Base-by-base conservation (phyloP, 2,888 invertebrate genomes). In the Pyrrhosoma nymphula region DNA sequence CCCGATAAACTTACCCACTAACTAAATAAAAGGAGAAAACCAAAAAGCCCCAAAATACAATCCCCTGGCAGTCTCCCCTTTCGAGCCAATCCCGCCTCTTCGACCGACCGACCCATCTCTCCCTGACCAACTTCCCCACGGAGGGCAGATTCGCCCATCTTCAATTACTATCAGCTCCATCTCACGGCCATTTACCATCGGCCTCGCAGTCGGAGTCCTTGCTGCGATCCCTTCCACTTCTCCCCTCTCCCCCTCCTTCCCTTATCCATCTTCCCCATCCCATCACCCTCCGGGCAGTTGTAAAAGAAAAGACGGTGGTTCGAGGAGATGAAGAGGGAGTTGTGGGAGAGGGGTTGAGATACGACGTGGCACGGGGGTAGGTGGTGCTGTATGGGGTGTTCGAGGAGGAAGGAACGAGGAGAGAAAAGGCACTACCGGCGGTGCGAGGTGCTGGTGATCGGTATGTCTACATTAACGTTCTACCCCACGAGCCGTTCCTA, bases 141-240 rank as follows among this genome's bases (percentile, higher is more conserved):
- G 23, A 2, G 23, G 47, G 26, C 89, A 55, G 89, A 82, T 82
- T 60, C 56, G 39, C 91, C 91, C 91, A 91, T 91, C 91, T 91
- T 91, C 91, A 91, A 91, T 91, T 91, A 91, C 91, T 91, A 91
- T 91, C 91, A 63, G 91, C 91, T 39, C 63, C 91, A 91, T 91
- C 91, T 63, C 91, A 91, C 91, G 60, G 60, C 91, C 91, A 91
- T 91, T 91, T 91, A 91, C 91, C 91, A 69, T 91, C 91, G 91
- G 63, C 63, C 20, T 91, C 91, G 56, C 89, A 55, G 89, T 89
- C 56, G 91, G 63, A 63, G 91, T 91, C 91, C 91, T 91, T 91
- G 39, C 63, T 91, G 23, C 39, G 18, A 63, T 63, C 91, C 91
- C 63, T 20, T 20, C 60, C 16, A 20, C 39, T 35, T 35, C 35